Percentiles rank a stretch among this genome's conserved stretches.
Evolutionary conservation across 2,888 invertebrate species (phyloP).

Genomic region (Phragmatobia fuliginosa): DNA sequence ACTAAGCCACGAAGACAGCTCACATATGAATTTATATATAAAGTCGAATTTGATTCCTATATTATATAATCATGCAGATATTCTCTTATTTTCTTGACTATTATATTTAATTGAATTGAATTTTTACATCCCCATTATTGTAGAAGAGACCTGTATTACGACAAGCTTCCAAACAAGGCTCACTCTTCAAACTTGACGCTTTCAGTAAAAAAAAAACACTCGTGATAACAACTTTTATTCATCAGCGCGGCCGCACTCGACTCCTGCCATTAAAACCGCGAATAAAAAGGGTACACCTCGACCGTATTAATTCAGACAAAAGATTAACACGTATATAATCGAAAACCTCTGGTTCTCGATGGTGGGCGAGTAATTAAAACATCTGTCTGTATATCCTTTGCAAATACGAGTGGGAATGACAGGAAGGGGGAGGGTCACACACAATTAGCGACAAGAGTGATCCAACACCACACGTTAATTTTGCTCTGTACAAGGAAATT

Average conservation of each 20-base stretch:
- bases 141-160: background rate
- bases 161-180: slow-evolving; percentile 15
- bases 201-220: slow-evolving; percentile 29
- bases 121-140: background rate
- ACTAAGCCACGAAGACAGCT: too few relatives aligned
- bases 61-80: background rate
- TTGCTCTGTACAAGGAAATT: slow-evolving; percentile 69
- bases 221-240: slow-evolving; percentile 49
- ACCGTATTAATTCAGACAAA: slow-evolving; percentile 68
- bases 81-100: background rate
- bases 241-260: slow-evolving; percentile 39
- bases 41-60: background rate
- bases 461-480: slow-evolving; percentile 73
- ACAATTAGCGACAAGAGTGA: slow-evolving; percentile 77
- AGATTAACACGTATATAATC: slow-evolving; percentile 61
- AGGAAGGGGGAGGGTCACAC: slow-evolving; percentile 64
- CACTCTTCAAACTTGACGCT: slow-evolving; percentile 35
- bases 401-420: slow-evolving; percentile 60
- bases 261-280: slow-evolving; percentile 57
- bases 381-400: slow-evolving; percentile 53
- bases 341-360: slow-evolving; percentile 64
- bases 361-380: slow-evolving; percentile 63
- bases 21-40: too few relatives aligned
- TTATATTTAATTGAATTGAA: background rate
- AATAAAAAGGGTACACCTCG: slow-evolving; percentile 58